Percentiles rank a stretch among this genome's conserved stretches.
phyloP scores from a whole-genome alignment of 37 sponge, comb jelly and placozoan species.

The Dysidea cf. avara region DNA sequence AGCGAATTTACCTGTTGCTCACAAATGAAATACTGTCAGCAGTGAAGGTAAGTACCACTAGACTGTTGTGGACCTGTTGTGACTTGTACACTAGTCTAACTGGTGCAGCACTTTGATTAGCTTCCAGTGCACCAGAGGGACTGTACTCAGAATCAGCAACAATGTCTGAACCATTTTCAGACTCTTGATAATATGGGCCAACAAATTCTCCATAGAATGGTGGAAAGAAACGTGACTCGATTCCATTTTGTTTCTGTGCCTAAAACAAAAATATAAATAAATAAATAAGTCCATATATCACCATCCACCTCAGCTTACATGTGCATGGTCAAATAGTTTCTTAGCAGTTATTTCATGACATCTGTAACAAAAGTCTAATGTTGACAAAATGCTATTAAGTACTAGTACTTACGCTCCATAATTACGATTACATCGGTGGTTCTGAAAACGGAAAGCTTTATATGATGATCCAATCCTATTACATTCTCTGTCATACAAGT shows the following conservation, averaged over 20 bases:
- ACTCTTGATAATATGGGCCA: slow-evolving; percentile 32
- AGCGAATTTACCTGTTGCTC: slow-evolving; percentile 42
- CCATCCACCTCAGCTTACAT: slow-evolving; percentile 4
- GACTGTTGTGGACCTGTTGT: slow-evolving; percentile 60
- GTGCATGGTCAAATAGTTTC: slow-evolving; percentile 28
- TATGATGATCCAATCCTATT: slow-evolving; percentile 60
- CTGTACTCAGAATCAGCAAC: too few relatives aligned
- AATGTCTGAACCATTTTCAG: too few relatives aligned
- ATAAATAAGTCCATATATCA: not conserved
- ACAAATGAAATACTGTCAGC: slow-evolving; percentile 76
- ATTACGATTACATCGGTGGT: slow-evolving; percentile 50
- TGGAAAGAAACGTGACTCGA: slow-evolving; percentile 52
- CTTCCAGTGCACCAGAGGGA: too few relatives aligned
- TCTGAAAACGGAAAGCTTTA: slow-evolving; percentile 39
- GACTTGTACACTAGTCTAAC: slow-evolving; percentile 51
- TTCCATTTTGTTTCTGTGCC: not conserved
- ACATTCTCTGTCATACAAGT: slow-evolving; percentile 47
- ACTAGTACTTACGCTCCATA: slow-evolving; percentile 48
- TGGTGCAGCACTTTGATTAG: not conserved
- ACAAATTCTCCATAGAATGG: slow-evolving; percentile 74
- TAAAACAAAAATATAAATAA: not conserved
- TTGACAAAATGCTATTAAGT: not conserved
- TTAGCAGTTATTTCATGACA: slow-evolving; percentile 48
- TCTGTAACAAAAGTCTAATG: slow-evolving; percentile 3
- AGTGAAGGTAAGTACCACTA: slow-evolving; percentile 70